Percentiles rank a stretch among this genome's conserved stretches.
phyloP scores from a whole-genome alignment of 2,113 vertebrate species.

The Rostratula benghalensis region DNA sequence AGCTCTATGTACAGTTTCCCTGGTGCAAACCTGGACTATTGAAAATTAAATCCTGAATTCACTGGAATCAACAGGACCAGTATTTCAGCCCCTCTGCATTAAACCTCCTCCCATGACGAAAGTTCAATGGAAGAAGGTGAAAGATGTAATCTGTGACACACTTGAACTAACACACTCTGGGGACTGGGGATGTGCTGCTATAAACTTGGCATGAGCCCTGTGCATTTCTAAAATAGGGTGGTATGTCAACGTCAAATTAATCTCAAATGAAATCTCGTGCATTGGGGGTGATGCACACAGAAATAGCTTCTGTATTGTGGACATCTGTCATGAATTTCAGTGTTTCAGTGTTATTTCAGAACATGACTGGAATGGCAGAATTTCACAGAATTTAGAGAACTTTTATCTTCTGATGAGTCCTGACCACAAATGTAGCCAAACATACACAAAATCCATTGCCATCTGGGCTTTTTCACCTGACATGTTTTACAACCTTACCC shows the following conservation, averaged over 20 bases:
- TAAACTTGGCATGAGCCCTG: not conserved
- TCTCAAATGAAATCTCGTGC: not conserved
- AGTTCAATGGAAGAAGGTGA: not conserved
- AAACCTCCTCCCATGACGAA: not conserved
- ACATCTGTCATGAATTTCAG: constrained; percentile 1
- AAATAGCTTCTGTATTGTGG: not conserved
- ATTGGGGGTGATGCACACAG: not conserved
- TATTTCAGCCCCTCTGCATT: not conserved
- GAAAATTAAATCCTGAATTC: not conserved
- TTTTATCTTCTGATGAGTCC: not conserved
- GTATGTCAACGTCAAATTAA: not conserved
- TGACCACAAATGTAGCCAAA: not conserved
- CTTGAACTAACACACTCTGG: not conserved
- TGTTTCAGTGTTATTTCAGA: not conserved
- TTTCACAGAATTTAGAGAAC: not conserved
- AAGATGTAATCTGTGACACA: not conserved
- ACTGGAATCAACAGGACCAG: not conserved
- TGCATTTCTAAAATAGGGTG: not conserved
- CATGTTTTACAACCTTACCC: not conserved
- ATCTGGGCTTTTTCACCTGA: not conserved
- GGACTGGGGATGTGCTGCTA: not conserved
- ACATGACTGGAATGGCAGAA: not conserved
- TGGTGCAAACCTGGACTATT: not conserved
- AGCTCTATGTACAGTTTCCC: not conserved
- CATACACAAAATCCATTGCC: not conserved